Conservation (phyloP, 1,140 invertebrate species). For the Rhyacophila brunnea region DNA sequence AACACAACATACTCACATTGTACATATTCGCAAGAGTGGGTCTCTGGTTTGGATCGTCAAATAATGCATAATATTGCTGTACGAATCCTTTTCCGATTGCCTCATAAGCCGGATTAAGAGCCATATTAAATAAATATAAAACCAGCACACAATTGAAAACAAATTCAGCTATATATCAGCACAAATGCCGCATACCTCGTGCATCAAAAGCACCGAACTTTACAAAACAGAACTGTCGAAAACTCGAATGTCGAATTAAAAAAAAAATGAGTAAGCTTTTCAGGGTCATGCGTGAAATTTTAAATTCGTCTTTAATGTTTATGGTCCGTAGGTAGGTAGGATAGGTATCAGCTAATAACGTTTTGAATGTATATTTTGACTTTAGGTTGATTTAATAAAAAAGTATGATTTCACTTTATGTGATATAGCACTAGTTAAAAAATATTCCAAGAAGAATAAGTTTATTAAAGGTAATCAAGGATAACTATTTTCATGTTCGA, state of each 20-base stretch:
- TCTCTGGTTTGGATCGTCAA: conserved; percentile 83
- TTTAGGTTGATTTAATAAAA: no score
- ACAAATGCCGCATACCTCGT: conserved; percentile 19
- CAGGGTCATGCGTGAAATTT: not conserved
- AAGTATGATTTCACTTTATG: no score
- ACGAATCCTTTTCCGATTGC: conserved; percentile 91
- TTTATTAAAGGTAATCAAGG: no score
- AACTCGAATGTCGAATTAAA: conserved; percentile 2
- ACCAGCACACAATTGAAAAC: conserved; percentile 7
- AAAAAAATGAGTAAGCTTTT: not conserved
- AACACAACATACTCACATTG: conserved; percentile 70
- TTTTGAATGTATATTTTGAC: no score
- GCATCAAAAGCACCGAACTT: conserved; percentile 8
- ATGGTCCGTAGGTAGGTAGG: not conserved
- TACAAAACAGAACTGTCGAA: conserved; percentile 7
- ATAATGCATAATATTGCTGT: conserved; percentile 87
- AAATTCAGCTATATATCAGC: conserved; percentile 12
- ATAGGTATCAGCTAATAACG: no score
- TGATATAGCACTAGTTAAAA: no score
- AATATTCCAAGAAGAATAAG: no score
- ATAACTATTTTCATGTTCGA: no score
- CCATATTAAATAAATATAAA: conserved; percentile 57
- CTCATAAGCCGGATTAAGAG: conserved; percentile 86
- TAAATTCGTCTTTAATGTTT: not conserved
- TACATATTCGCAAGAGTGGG: conserved; percentile 84